A percentile compares a stretch with the other conserved stretches of the same genome.
phyloP scores from a whole-genome alignment of 2,888 invertebrate genomes.

The Lydus trimaculatus region DNA sequence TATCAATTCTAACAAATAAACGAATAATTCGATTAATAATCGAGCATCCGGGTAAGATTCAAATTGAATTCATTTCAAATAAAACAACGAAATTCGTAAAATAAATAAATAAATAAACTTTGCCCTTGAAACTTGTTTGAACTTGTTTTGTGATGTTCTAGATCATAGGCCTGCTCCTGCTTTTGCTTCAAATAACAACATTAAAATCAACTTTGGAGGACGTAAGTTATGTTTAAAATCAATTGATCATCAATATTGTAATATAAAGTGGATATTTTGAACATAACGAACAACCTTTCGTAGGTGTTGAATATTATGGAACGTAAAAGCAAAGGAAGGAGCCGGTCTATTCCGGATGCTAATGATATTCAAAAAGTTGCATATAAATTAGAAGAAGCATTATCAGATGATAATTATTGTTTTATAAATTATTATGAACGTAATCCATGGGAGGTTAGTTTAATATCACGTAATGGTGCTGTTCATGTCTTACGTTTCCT shows the following conservation, averaged over 20 bases:
- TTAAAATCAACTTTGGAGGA: constrained; percentile 12
- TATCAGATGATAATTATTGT: constrained; percentile 45
- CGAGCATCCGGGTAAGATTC: constrained; percentile 45
- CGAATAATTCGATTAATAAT: neutral
- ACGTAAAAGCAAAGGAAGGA: constrained; percentile 55
- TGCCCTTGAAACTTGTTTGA: constrained; percentile 22
- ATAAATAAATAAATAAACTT: neutral
- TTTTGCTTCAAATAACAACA: constrained; percentile 40
- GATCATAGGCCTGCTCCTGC: constrained; percentile 51
- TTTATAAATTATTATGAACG: constrained; percentile 34
- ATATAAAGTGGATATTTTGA: too few species aligned
- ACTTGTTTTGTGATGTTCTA: constrained; percentile 33
- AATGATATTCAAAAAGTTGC: constrained; percentile 49
- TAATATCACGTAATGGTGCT: constrained; percentile 79
- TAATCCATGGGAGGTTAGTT: constrained; percentile 72
- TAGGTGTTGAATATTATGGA: constrained; percentile 42
- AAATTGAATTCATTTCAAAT: neutral
- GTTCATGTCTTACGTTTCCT: constrained; percentile 82
- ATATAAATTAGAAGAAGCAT: constrained; percentile 52
- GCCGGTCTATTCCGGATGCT: constrained; percentile 59
- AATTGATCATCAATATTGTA: too few species aligned
- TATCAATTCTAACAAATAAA: neutral
- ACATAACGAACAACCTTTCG: too few species aligned
- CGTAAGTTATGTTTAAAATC: constrained; percentile 5
- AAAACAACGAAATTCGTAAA: neutral